phyloP scores from a whole-genome alignment of 2,113 vertebrate genomes.

The Petrocephalus zakoni region DNA sequence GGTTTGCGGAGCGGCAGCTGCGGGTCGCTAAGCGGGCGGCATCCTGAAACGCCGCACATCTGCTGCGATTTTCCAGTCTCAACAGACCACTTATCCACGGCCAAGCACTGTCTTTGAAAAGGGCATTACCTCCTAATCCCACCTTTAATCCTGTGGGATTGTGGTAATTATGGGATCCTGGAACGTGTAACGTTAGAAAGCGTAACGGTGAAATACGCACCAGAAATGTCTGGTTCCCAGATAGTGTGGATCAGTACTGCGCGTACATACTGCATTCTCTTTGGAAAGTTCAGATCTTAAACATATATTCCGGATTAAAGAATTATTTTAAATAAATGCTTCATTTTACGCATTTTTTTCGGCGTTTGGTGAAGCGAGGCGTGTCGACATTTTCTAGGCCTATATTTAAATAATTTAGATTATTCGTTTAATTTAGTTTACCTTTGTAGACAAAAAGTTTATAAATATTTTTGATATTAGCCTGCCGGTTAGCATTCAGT shows the following conservation, averaged over 20 bases:
- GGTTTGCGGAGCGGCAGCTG: slow-evolving; percentile 43
- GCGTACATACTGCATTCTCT: not conserved
- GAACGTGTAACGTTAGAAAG: slow-evolving; percentile 8
- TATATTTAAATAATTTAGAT: not conserved
- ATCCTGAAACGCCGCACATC: slow-evolving; percentile 36
- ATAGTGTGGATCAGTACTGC: not conserved
- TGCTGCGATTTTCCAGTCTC: slow-evolving; percentile 48
- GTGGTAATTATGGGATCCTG: slow-evolving; percentile 7
- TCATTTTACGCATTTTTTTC: not conserved
- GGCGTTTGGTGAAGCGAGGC: not conserved
- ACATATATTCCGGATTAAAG: not conserved
- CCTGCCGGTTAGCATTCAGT: not conserved
- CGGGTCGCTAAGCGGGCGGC: slow-evolving; percentile 11
- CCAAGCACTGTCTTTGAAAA: slow-evolving; percentile 36
- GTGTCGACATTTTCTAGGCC: not conserved
- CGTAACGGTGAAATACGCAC: slow-evolving; percentile 2
- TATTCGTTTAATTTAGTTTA: not conserved
- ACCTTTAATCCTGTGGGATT: slow-evolving; percentile 21
- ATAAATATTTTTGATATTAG: not conserved
- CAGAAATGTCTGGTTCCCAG: not conserved
- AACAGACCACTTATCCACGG: slow-evolving; percentile 27
- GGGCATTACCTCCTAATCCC: not conserved
- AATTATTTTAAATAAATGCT: not conserved
- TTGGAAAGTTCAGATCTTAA: not conserved
- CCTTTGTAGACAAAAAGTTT: not conserved